These are phyloP conservation scores for Diarsia brunnea DNA, from an alignment of 2,888 invertebrate genomes.

Conservation along the genomic window DNA sequence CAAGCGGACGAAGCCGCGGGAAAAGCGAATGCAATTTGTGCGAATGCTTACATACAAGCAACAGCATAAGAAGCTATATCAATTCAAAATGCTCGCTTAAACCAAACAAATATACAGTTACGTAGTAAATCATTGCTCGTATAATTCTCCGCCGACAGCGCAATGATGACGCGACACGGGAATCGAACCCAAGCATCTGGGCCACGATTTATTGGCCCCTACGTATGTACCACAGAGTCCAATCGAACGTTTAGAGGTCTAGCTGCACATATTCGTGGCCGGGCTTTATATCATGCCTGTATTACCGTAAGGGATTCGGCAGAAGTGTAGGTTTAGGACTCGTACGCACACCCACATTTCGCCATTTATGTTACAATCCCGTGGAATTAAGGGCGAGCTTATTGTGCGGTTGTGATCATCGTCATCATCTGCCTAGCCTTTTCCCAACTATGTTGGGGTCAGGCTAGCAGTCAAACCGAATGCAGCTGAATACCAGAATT, in stretches of 20 bases:
- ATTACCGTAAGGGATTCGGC: neutral
- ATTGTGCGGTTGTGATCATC: too few relatives aligned
- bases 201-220: constrained; percentile 66
- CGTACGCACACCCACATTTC: neutral
- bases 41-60: neutral
- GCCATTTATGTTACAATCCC: neutral
- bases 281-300: neutral
- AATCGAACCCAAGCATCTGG: constrained; percentile 69
- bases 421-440: too few relatives aligned
- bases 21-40: neutral
- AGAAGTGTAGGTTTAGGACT: neutral
- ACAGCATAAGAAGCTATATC: constrained; percentile 16
- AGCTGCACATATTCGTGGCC: neutral
- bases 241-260: constrained; percentile 22
- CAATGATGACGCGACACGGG: constrained; percentile 72
- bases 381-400: neutral
- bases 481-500: too few relatives aligned
- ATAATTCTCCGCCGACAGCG: constrained; percentile 69
- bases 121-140: constrained; percentile 62
- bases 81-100: constrained; percentile 45
- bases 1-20: too few relatives aligned
- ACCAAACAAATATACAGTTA: constrained; percentile 62
- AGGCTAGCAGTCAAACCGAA: too few relatives aligned
- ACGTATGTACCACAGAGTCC: constrained; percentile 42
- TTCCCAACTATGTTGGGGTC: too few relatives aligned